A percentile compares a stretch with the other conserved stretches of the same genome.
Evolutionary conservation across 2,888 invertebrate genomes (phyloP).

Genomic region (Calameuta filiformis): DNA sequence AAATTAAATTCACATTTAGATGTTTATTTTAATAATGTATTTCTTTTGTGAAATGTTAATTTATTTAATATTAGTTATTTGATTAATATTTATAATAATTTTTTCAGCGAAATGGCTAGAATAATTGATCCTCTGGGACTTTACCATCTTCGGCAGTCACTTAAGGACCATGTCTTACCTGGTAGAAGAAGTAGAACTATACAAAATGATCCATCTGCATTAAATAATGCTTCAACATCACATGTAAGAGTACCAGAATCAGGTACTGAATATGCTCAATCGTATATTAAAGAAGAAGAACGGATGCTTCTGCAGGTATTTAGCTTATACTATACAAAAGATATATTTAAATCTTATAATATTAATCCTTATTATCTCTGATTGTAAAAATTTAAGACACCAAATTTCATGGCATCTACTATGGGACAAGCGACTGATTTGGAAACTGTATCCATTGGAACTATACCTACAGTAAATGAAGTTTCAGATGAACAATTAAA

Average conservation of each 20-base stretch:
- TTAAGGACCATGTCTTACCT: constrained; percentile 1
- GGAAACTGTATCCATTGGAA: constrained; percentile 52
- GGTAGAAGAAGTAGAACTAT: neutral
- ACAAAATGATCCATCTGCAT: neutral
- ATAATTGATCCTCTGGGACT: constrained; percentile 40
- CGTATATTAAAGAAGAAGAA: constrained; percentile 55
- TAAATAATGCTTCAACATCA: neutral
- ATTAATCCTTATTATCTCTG: neutral
- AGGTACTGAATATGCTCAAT: constrained; percentile 51
- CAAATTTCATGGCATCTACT: neutral
- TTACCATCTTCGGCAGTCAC: constrained; percentile 27
- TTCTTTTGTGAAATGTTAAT: neutral
- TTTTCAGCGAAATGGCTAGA: neutral
- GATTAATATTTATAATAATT: neutral
- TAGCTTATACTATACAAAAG: neutral
- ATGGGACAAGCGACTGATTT: constrained; percentile 17
- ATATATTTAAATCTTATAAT: neutral
- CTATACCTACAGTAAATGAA: constrained; percentile 38
- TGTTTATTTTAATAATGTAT: neutral
- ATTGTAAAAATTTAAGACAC: neutral
- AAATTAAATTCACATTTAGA: neutral
- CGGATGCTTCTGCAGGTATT: constrained; percentile 44
- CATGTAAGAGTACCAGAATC: neutral
- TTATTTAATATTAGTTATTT: neutral
- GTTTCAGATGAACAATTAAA: constrained; percentile 36